These are phyloP conservation scores for Melanostigma gelatinosum DNA, from an alignment of 2,113 vertebrate species.

Conservation along the genomic window DNA sequence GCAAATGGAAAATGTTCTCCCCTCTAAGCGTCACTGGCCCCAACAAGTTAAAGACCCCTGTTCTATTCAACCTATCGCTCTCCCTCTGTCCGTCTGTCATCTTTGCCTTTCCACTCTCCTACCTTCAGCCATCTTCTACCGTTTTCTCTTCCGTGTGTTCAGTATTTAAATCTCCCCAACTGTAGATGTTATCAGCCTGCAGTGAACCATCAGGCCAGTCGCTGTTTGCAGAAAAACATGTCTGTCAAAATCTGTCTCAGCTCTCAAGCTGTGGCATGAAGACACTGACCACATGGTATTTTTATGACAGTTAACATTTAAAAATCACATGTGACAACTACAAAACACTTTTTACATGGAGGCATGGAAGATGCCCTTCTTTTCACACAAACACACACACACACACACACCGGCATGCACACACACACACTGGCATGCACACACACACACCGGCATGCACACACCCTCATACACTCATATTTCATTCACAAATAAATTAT, in stretches of 20 bases:
- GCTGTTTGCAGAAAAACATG: slow-evolving; percentile 40
- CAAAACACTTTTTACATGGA: not conserved
- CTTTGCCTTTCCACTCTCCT: not conserved
- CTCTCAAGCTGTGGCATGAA: not conserved
- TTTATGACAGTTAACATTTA: slow-evolving; percentile 16
- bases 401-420: too few species aligned
- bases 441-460: too few species aligned
- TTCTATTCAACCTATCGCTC: not conserved
- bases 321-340: too few species aligned
- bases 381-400: not conserved
- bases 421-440: too few species aligned
- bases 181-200: slow-evolving; percentile 33
- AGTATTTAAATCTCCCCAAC: slow-evolving; percentile 26
- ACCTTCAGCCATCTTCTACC: not conserved
- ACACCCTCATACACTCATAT: not conserved
- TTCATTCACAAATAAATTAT: not conserved
- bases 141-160: not conserved
- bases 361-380: not conserved
- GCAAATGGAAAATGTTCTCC: too few species aligned
- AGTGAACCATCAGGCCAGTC: slow-evolving; percentile 14
- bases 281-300: not conserved
- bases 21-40: not conserved
- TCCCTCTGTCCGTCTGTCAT: not conserved
- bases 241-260: slow-evolving; percentile 10
- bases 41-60: not conserved